Base-by-base conservation (phyloP, 2,888 invertebrate genomes). In the Boloria selene region DNA sequence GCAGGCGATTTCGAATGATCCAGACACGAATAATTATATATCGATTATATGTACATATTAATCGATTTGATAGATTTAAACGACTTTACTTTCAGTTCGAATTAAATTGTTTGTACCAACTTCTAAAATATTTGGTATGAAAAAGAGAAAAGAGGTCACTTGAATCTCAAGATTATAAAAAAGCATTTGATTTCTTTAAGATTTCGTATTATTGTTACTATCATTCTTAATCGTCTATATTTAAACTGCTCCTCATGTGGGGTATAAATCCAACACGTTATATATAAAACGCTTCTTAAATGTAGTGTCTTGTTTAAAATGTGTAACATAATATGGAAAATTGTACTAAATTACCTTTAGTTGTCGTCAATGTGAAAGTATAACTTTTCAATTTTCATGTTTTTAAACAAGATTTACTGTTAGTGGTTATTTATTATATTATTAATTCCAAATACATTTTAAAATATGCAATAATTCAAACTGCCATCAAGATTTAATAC, bases 311-410 rank as follows among this genome's bases (percentile, higher is more conserved):
- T 56, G 45, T 56, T 44, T 22, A 56, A 56, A 45, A 45, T 45
- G 56, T 56, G 26, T 45, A 56, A 56, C 45, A 56, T 56, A 22
- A 56, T 56, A 56, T 45, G 56, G 22, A 45, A 56, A 45, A 56
- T 56, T 56, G 45, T 45, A 56, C 56, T 56, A 45, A 56, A 56
- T 45, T 45, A 56, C 22, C 45, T 56, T 26, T 16, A 56, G 16
- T n/a, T 56, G 26, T 22, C 16, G n/a, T 44, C 22, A 2, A 56
- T 56, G 44, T 45, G 16, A n/a, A 56, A 45, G 44, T 26, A 26
- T 56, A 45, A 56, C 45, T 56, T 56, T 56, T n/a, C n/a, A 56
- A 56, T 56, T 56, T 56, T 16, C 56, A 56, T 56, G n/a, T 56
- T 56, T 45, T 56, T 26, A 26, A 45, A 10, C 45, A n/a, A 22